Evolutionary conservation across 1,140 invertebrate genomes (phyloP).

Genomic region (Dendrolimus punctatus): DNA sequence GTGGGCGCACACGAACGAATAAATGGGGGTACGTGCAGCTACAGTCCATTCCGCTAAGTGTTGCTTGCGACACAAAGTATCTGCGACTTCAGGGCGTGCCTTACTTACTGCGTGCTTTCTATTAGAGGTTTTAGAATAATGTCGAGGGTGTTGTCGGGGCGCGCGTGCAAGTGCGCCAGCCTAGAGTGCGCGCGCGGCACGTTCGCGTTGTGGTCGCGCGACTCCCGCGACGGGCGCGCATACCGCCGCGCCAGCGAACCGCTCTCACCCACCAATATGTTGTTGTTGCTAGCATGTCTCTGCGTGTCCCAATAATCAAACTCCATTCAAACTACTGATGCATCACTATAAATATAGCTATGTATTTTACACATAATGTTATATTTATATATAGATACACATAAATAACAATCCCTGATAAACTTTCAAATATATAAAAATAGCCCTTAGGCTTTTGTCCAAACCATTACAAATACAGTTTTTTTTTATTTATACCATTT

Average conservation of each 20-base stretch:
- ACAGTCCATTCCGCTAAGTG: constrained; percentile 28
- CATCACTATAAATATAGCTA: constrained; percentile 11
- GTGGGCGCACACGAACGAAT: constrained; percentile 28
- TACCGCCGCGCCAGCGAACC: constrained; percentile 60
- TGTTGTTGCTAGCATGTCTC: constrained; percentile 74
- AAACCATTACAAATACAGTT: too few species aligned
- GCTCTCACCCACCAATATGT: constrained; percentile 67
- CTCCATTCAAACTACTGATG: constrained; percentile 45
- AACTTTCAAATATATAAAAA: too few species aligned
- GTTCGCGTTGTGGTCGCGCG: constrained; percentile 66
- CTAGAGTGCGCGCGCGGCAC: constrained; percentile 47
- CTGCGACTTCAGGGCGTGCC: constrained; percentile 23
- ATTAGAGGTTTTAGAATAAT: constrained; percentile 72
- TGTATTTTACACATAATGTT: too few species aligned
- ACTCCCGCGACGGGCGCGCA: constrained; percentile 41
- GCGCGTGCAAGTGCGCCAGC: constrained; percentile 22
- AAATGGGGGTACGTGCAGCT: constrained; percentile 46
- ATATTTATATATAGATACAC: too few species aligned
- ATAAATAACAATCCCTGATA: too few species aligned
- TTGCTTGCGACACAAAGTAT: constrained; percentile 37
- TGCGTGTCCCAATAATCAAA: constrained; percentile 61
- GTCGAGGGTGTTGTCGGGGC: constrained; percentile 70
- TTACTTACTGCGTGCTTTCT: constrained; percentile 73
- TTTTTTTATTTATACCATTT: too few species aligned
- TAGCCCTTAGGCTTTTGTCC: too few species aligned